Evolutionary conservation across 2,797 vertebrate genomes (phyloP), one percentile per base, ranked within the genome.

Genomic region (Brachyrhaphis roseni): DNA sequence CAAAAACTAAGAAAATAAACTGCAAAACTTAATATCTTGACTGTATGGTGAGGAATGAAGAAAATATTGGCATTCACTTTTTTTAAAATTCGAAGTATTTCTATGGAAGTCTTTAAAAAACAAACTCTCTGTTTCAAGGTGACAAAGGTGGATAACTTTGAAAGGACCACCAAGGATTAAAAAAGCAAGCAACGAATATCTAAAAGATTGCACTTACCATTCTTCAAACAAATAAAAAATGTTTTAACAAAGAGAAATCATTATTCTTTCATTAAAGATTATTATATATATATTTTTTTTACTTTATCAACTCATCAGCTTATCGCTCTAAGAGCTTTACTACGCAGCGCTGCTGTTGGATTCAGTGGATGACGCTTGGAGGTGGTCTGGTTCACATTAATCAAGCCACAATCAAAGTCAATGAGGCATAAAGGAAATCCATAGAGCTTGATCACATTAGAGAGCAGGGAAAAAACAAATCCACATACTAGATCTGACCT

Each of bases 381-480:
- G 11, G 57, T 59, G 73, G 45, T 77, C 84, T 77, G 70, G 59
- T 78, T 75, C 80, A 72, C 64, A 3, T 77, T 47, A 70, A 86
- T 82, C 77, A 76, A 47, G 77, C 41, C 36, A 16, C 16, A 46
- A 39, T 72, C 72, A 78, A 74, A 83, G 68, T 66, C 74, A 76
- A 72, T 53, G 73, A 78, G 26, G 18, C 5, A 3, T 49, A 76
- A 79, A 59, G 55, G 13, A 88, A 87, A 83, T 86, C 80, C 16
- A 83, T 47, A 73, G 31, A 59, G 41, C 72, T 59, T 77, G 45
- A 77, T 78, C 83, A 78, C 28, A 75, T 83, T 49, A 62, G 70
- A 77, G 57, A n/a, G 1, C 23, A 26, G 47, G 12, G 13, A 13
- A 41, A 23, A 47, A 55, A 57, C 15, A 72, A 47, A 66, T 23